Conservation (phyloP, 2,797 vertebrate species). For the Typhlichthys subterraneus region DNA sequence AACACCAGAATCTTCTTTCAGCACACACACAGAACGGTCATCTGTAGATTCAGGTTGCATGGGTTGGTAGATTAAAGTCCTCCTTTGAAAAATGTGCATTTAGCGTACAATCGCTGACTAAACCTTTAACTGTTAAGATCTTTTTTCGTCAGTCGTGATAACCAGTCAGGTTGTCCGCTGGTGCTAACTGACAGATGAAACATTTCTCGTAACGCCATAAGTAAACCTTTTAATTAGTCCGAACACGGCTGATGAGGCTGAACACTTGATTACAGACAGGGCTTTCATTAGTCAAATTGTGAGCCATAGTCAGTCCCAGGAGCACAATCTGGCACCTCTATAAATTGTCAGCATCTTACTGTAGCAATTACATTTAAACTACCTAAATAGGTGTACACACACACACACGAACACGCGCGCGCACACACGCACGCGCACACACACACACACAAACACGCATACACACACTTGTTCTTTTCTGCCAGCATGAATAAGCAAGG, state of each 20-base stretch:
- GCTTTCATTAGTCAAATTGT: conserved; percentile 72
- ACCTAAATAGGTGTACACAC: conserved; percentile 55
- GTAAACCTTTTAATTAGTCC: conserved; percentile 75
- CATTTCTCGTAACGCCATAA: conserved; percentile 55
- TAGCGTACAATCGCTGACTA: too few species aligned
- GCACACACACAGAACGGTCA: too few species aligned
- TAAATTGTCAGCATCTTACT: conserved; percentile 46
- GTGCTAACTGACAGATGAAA: conserved; percentile 46
- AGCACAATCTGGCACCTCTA: conserved; percentile 62
- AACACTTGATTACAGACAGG: conserved; percentile 74
- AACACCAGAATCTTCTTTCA: too few species aligned
- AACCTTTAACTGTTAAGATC: too few species aligned
- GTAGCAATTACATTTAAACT: conserved; percentile 61
- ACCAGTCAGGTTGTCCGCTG: conserved; percentile 27
- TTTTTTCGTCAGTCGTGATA: too few species aligned
- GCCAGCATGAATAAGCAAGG: conserved; percentile 47
- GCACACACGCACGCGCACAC: background rate
- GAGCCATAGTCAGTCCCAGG: conserved; percentile 69
- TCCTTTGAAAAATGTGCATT: too few species aligned
- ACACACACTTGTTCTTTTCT: conserved; percentile 27
- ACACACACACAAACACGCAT: conserved; percentile 8
- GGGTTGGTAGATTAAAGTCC: too few species aligned
- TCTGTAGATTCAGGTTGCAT: too few species aligned
- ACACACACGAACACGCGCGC: conserved; percentile 18
- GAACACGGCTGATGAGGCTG: conserved; percentile 69